phyloP scores from a whole-genome alignment of 2,113 vertebrate genomes.

The Grantiella picta region DNA sequence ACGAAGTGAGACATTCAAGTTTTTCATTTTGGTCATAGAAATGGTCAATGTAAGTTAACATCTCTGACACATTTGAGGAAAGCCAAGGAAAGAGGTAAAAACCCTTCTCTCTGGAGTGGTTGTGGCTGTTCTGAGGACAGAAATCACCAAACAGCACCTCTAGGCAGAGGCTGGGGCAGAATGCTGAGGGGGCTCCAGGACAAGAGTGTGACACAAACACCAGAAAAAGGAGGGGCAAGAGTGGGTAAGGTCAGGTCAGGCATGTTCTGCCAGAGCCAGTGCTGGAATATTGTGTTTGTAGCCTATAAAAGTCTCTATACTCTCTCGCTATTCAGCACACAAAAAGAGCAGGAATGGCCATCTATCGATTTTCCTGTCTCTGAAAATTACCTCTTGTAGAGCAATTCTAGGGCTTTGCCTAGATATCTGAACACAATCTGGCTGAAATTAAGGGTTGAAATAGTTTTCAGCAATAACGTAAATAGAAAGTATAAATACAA shows the following conservation, averaged over 20 bases:
- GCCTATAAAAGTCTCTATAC: not conserved
- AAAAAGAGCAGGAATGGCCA: not conserved
- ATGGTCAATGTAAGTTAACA: not conserved
- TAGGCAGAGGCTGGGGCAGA: not conserved
- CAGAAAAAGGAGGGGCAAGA: accelerated
- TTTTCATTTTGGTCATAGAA: not conserved
- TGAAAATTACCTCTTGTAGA: not conserved
- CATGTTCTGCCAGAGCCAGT: accelerated
- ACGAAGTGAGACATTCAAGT: not conserved
- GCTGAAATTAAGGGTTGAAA: not conserved
- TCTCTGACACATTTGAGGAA: not conserved
- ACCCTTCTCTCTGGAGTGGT: not conserved
- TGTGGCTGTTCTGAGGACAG: not conserved
- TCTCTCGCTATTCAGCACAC: not conserved
- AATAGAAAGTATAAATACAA: not conserved
- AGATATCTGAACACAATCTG: not conserved
- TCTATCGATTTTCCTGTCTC: not conserved
- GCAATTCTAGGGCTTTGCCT: not conserved
- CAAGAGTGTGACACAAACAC: not conserved
- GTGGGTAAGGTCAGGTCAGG: not conserved
- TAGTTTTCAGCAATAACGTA: not conserved
- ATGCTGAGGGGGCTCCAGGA: no score
- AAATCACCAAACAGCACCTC: not conserved
- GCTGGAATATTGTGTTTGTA: not conserved
- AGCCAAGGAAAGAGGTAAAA: not conserved